Evolutionary conservation across 2,797 vertebrate species (phyloP), one percentile per base, ranked within the genome.

Genomic region (Geotrypetes seraphini): DNA sequence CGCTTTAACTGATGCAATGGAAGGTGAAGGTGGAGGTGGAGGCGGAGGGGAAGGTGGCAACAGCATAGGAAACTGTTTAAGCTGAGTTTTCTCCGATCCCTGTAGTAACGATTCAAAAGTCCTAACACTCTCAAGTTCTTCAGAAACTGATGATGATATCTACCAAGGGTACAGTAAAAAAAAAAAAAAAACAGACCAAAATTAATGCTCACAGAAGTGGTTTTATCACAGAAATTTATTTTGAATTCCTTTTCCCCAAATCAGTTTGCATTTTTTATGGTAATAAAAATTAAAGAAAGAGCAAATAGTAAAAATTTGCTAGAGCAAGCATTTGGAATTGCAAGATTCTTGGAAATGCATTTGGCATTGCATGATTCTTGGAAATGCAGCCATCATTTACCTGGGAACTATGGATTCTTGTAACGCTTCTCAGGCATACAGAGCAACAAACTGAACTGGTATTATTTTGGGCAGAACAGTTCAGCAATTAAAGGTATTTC

Each of bases 111-210:
- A 37, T 1, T 71, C 60, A 2, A 47, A 20, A 0, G 71, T 78
- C 38, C 68, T 82, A 43, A 83, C 68, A 20, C 41, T 65, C 42
- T 68, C 73, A 8, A 99, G 69, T 52, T 97, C 95, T 28, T 61
- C 46, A 0, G 91, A 84, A 31, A 85, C 90, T 24, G 52, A 19
- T 5, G 89, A 96, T 22, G 82, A 78, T 20, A 85, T 86, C 95
- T 99, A 66, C 7, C 25, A 44, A 34, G 5, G 10, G 60, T 17
- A 53, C 3, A 35, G 15, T 22, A 20, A n/a, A 6, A 38, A 32
- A 40, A 20, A n/a, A 6, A 38, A 32, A 40, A 17, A 22, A 41
- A 5, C 4, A 7, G 19, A 26, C 53, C 47, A 55, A 25, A 32
- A 50, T 10, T 12, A 19, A 40, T 7, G 11, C n/a, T n/a, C 12